These are phyloP conservation scores for Lasioglossum albipes DNA, from an alignment of 1,140 invertebrate species.

Conservation along the genomic window DNA sequence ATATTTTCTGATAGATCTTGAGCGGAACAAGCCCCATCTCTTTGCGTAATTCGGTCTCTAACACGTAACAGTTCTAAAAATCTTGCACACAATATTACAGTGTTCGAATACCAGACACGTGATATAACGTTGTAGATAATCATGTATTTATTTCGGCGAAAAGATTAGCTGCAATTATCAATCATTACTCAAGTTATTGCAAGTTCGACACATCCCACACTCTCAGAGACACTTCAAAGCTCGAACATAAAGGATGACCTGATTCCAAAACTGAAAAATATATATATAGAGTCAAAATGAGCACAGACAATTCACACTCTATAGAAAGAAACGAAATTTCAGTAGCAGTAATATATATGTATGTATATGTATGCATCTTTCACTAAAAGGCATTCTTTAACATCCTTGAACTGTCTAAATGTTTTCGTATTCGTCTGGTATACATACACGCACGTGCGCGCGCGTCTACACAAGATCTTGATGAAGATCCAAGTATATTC, in stretches of 20 bases:
- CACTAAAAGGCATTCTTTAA: conserved; percentile 39
- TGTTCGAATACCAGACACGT: neutral
- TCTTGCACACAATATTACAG: neutral
- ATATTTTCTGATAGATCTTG: neutral
- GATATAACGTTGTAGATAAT: neutral
- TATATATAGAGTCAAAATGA: conserved; percentile 2
- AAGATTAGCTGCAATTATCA: neutral
- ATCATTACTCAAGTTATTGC: conserved; percentile 1
- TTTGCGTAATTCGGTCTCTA: neutral
- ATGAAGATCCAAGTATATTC: conserved; percentile 9
- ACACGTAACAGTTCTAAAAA: neutral
- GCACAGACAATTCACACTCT: conserved; percentile 34
- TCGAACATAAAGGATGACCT: conserved; percentile 25
- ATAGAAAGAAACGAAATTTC: conserved; percentile 24
- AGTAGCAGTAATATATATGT: conserved; percentile 28
- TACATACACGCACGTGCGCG: neutral
- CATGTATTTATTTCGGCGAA: neutral
- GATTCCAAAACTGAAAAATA: conserved; percentile 10
- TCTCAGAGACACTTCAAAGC: conserved; percentile 30
- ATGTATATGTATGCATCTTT: conserved; percentile 19
- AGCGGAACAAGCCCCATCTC: neutral
- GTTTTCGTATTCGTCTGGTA: neutral
- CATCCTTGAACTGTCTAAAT: conserved; percentile 32
- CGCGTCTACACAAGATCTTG: conserved; percentile 23
- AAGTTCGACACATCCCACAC: conserved; percentile 35